Conservation (phyloP, 2,113 vertebrate species). For the Bufo gargarizans region DNA sequence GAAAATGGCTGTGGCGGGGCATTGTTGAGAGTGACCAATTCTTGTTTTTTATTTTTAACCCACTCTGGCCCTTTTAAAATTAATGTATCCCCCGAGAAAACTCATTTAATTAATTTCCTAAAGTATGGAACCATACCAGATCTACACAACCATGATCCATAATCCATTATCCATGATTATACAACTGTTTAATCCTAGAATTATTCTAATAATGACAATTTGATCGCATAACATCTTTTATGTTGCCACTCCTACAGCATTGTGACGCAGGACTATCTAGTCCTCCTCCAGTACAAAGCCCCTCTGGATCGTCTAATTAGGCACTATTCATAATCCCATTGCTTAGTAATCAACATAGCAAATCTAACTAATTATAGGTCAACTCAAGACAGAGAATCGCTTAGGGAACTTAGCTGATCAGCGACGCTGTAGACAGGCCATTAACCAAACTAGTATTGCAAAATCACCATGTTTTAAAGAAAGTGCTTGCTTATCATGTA, state of each 20-base stretch:
- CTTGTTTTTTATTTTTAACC: too few species aligned
- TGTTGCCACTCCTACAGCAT: neutral
- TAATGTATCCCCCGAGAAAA: neutral
- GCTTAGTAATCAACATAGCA: slow-evolving; percentile 1
- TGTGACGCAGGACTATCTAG: neutral
- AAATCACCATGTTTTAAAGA: slow-evolving; percentile 8
- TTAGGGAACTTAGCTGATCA: slow-evolving; percentile 1
- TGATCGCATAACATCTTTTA: neutral
- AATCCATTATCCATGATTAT: neutral
- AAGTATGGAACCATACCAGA: neutral
- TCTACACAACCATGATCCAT: neutral
- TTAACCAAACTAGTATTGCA: slow-evolving; percentile 17
- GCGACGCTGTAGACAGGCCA: neutral
- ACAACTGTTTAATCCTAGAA: neutral
- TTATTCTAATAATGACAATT: neutral
- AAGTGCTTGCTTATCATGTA: neutral
- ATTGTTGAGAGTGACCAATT: too few species aligned
- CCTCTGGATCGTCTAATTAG: neutral
- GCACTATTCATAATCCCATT: neutral
- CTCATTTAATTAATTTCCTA: neutral
- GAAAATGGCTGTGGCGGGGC: too few species aligned
- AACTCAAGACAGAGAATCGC: neutral
- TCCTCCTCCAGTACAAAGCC: neutral
- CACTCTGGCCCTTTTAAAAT: too few species aligned
- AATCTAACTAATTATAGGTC: slow-evolving; percentile 16